These are phyloP conservation scores for Acanthopagrus latus DNA, from an alignment of 2,797 vertebrate species.

Conservation along the genomic window DNA sequence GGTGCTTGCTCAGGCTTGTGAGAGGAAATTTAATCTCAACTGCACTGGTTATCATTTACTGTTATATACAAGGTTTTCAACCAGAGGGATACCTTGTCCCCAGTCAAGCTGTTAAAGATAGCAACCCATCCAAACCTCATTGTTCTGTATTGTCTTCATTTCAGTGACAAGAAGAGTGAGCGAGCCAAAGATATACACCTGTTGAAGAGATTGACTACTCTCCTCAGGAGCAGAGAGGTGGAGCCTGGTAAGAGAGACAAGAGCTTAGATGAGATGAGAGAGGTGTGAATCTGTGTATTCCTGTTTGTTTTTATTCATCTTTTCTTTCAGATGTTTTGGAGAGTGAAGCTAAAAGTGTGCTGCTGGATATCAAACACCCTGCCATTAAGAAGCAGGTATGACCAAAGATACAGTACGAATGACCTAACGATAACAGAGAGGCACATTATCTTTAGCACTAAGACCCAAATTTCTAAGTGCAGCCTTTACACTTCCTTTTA, in stretches of 20 bases:
- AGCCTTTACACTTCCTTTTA: constrained; percentile 70
- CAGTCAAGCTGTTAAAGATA: background rate
- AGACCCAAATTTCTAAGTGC: background rate
- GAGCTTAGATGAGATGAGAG: fast-evolving
- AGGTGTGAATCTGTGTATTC: background rate
- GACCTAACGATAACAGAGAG: background rate
- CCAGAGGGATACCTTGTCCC: background rate
- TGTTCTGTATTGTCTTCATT: constrained; percentile 20
- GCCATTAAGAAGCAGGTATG: constrained; percentile 95
- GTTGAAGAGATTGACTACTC: constrained; percentile 89
- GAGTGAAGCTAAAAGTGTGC: constrained; percentile 89
- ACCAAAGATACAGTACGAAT: background rate
- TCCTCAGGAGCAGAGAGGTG: constrained; percentile 85
- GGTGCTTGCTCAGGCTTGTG: too few species aligned
- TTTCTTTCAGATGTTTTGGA: constrained; percentile 87
- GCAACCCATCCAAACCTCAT: background rate
- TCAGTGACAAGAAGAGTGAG: constrained; percentile 97
- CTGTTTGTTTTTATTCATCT: background rate
- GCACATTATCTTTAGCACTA: too few species aligned
- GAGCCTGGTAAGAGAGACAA: constrained; percentile 77
- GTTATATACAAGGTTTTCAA: background rate
- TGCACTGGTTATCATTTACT: background rate
- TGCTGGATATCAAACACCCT: constrained; percentile 97
- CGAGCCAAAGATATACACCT: constrained; percentile 97
- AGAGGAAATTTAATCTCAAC: background rate